Base-by-base conservation (phyloP, 2,113 vertebrate genomes). In the Chaetodon trifascialis region DNA sequence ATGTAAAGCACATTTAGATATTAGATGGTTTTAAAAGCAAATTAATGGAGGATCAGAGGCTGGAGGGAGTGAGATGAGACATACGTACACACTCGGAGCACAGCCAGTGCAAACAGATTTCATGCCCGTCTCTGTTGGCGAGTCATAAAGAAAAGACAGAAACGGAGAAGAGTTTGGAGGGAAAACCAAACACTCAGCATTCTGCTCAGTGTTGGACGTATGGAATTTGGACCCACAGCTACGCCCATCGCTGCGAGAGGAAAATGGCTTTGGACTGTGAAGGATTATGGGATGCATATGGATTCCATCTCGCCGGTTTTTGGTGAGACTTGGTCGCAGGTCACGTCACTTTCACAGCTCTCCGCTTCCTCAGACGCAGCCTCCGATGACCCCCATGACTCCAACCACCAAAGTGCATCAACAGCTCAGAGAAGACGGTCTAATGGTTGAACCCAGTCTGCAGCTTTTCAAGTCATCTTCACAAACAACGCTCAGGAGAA, bases 81-180 rank as follows among this genome's bases (percentile, higher is more conserved):
- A 84, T 77, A n/a, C n/a, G 85, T 84, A 73, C 55, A 64, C 56
- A 67, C 36, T 84, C 66, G 59, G 59, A 77, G 60, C 59, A 6
- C 62, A 58, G 82, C 73, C 88, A 80, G 76, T 82, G 83, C 82
- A 90, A 84, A 90, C 66, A 87, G 79, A 90, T 91, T 80, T 86
- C 88, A 87, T 76, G 76, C 80, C 46, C 47, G 72, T 76, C 72
- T 79, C 73, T 82, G 23, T 59, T 79, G 86, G 88, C 62, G 60
- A 73, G 74, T 78, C 83, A 66, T 71, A 83, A 64, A 89, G 60
- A 85, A 82, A 91, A 79, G 47, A 82, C 51, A 80, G 77, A 82
- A 85, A 87, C 40, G 79, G 58, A 55, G 65, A 58, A 73, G 78
- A 77, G 68, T 89, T 76, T 70, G 77, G 76, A 83, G 86, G 80